Conservation (phyloP, 2,888 invertebrate genomes). For the Asteroscopus sphinx region DNA sequence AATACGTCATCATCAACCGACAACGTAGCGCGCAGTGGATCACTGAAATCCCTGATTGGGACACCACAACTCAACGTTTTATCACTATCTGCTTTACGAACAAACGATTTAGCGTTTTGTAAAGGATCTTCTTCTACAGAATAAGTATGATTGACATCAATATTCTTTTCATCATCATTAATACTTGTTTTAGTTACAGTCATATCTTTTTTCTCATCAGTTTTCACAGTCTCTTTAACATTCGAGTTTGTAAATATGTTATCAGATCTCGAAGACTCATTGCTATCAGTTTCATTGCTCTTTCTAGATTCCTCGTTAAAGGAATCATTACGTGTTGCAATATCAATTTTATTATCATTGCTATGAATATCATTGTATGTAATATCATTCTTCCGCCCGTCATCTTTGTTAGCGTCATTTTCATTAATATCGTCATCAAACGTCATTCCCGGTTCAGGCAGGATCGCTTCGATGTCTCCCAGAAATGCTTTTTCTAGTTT, state of each 20-base stretch:
- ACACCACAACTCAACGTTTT: conserved; percentile 84
- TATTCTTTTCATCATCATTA: conserved; percentile 39
- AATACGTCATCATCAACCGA: conserved; percentile 85
- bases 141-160: conserved; percentile 26
- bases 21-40: conserved; percentile 92
- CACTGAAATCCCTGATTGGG: conserved; percentile 94
- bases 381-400: conserved; percentile 24
- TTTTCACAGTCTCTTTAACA: conserved; percentile 33
- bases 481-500: conserved; percentile 97
- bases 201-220: conserved; percentile 19
- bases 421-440: conserved; percentile 75
- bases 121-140: conserved; percentile 66
- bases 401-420: conserved; percentile 48
- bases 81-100: conserved; percentile 78
- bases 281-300: conserved; percentile 56
- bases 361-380: conserved; percentile 29
- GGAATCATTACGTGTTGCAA: conserved; percentile 25
- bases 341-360: conserved; percentile 13
- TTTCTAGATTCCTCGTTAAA: conserved; percentile 40
- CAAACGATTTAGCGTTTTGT: conserved; percentile 67
- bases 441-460: conserved; percentile 83
- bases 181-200: conserved; percentile 23
- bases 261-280: conserved; percentile 59
- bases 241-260: conserved; percentile 51
- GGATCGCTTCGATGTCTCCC: conserved; percentile 93